Base-by-base conservation (phyloP, 2,113 vertebrate genomes). In the Scortum barcoo region DNA sequence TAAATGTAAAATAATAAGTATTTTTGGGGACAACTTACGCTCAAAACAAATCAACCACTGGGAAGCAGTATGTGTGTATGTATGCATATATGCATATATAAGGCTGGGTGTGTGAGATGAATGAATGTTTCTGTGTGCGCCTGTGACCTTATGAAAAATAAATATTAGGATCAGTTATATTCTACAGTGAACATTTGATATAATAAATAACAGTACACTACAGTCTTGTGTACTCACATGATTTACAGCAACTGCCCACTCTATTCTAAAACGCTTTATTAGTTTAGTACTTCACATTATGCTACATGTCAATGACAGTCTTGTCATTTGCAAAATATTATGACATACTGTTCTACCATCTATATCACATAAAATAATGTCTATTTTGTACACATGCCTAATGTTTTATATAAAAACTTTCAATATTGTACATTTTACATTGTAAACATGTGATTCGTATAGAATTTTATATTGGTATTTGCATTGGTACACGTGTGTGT, bases 1-100 rank as follows among this genome's bases (percentile, higher is more conserved):
- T 51, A 71, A 24, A 68, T 40, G 2, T 77, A 7, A 83, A 44
- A 79, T 73, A 66, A 38, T 22, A 77, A 40, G 10, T 7, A 58
- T 72, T 26, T 46, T 54, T 13, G 28, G 46, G 42, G 26, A 53
- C n/a, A 56, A n/a, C n/a, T 57, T 24, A 19, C 57, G 24, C 4
- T 30, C 17, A 17, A 58, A 6, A 36, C 33, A 57, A 65, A 67
- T 51, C 5, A 76, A 11, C 0, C 28, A 40, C 14, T 30, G 14
- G 7, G 36, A 63, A 33, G 42, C 14, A 1, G 54, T 44, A 14
- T 67, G 40, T 83, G 28, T 63, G 33, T 63, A 28, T 26, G 17
- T 20, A 19, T 22, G 30, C 13, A 13, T 73, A 48, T 78, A 14
- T 42, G 69, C 2, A 40, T 63, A 22, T 36, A 44, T 33, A n/a